phyloP scores from a whole-genome alignment of 2,113 vertebrate species.

The Arizona elegans region DNA sequence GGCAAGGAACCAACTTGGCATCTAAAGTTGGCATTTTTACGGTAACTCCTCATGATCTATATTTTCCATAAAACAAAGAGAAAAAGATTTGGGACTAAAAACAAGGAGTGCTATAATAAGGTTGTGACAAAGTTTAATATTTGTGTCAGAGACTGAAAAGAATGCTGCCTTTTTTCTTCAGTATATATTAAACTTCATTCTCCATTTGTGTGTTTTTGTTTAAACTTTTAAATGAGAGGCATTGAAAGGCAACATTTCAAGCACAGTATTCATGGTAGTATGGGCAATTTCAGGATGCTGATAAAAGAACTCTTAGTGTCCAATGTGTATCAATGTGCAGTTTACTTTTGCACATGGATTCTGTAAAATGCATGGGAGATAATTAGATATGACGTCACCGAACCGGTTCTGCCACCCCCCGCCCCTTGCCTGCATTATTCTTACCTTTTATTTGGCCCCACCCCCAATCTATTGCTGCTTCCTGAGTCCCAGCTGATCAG shows the following conservation, averaged over 20 bases:
- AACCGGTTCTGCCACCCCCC: too few species aligned
- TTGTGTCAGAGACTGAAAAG: background rate
- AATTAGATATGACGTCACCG: background rate
- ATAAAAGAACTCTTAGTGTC: background rate
- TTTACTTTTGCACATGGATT: background rate
- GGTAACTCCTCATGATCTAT: background rate
- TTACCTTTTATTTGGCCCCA: too few species aligned
- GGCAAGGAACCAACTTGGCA: background rate
- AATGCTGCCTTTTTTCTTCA: background rate
- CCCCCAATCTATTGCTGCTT: too few species aligned
- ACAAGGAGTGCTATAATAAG: background rate
- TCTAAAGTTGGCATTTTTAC: background rate
- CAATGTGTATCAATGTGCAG: background rate
- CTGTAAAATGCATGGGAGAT: background rate
- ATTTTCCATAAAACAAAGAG: constrained; percentile 6
- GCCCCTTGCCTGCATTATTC: too few species aligned
- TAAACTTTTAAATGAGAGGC: background rate
- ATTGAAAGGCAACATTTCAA: background rate
- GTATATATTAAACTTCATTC: background rate
- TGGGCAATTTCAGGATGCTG: background rate
- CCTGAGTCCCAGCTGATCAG: too few species aligned
- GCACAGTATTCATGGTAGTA: background rate
- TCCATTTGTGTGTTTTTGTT: background rate
- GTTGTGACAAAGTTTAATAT: background rate
- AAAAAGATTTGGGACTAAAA: background rate